Evolutionary conservation across 2,113 vertebrate species (phyloP).

Genomic region (Grantiella picta): DNA sequence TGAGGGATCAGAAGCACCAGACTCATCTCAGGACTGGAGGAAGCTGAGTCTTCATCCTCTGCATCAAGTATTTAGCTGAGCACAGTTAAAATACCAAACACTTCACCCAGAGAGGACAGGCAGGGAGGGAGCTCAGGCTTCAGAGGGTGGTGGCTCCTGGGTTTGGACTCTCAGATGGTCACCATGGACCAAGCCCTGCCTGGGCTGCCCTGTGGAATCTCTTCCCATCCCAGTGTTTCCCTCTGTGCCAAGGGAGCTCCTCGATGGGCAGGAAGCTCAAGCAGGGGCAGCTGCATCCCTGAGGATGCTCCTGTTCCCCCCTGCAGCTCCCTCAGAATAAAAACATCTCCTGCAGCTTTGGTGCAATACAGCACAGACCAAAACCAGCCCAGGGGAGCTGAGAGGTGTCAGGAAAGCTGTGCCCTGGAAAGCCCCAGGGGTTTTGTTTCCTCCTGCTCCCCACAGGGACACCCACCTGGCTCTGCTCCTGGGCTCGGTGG

Average conservation of each 20-base stretch:
- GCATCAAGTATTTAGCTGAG: accelerated
- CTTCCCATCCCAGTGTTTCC: neutral
- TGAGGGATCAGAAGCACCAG: neutral
- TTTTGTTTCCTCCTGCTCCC: neutral
- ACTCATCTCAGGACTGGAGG: neutral
- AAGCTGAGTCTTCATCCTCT: neutral
- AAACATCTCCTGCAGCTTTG: neutral
- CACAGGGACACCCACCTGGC: neutral
- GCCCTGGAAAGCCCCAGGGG: neutral
- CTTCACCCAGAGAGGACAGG: accelerated
- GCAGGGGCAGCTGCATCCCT: neutral
- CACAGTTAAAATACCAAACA: neutral
- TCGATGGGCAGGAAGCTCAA: accelerated
- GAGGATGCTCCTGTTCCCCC: neutral
- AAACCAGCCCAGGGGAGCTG: neutral
- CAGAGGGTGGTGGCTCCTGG: neutral
- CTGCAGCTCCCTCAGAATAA: neutral
- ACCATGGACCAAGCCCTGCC: neutral
- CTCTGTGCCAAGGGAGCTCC: neutral
- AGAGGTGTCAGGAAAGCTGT: neutral
- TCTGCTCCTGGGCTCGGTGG: neutral
- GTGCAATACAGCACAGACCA: neutral
- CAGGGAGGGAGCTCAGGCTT: neutral
- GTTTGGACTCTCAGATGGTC: neutral
- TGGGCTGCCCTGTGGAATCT: neutral